Evolutionary conservation across 1,140 invertebrate species (phyloP).

Genomic region (Zaprionus tsacasi): DNA sequence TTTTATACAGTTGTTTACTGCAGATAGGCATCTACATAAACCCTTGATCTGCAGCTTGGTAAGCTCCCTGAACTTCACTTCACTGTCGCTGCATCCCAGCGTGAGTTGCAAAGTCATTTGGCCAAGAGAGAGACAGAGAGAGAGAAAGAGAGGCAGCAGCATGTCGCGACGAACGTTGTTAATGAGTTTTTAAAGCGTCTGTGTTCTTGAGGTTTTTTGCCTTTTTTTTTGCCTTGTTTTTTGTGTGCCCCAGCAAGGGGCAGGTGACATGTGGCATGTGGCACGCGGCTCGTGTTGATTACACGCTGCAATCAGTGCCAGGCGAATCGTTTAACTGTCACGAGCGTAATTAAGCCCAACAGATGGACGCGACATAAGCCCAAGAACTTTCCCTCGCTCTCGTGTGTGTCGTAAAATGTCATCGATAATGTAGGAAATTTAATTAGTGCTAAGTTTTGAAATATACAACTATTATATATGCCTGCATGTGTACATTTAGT

Average conservation of each 20-base stretch:
- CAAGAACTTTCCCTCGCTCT: constrained; percentile 29
- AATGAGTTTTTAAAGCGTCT: constrained; percentile 50
- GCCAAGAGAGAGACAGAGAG: constrained; percentile 6
- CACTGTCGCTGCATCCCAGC: background rate
- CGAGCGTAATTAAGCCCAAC: constrained; percentile 46
- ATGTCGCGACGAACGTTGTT: constrained; percentile 5
- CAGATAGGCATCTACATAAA: background rate
- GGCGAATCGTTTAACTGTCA: constrained; percentile 12
- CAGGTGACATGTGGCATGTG: constrained; percentile 25
- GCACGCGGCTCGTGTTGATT: constrained; percentile 33
- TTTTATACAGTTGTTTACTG: background rate
- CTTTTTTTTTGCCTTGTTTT: background rate
- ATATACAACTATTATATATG: constrained; percentile 33
- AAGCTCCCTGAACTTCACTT: constrained; percentile 30
- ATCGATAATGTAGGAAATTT: constrained; percentile 71
- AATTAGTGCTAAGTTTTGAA: constrained; percentile 63
- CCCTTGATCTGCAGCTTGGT: background rate
- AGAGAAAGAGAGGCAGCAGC: too few relatives aligned
- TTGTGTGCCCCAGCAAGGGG: background rate
- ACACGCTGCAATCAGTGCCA: constrained; percentile 36
- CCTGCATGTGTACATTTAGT: constrained; percentile 48
- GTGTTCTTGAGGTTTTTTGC: constrained; percentile 36
- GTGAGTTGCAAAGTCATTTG: constrained; percentile 39
- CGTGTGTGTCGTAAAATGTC: constrained; percentile 43
- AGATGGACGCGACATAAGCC: constrained; percentile 32